Evolutionary conservation across 2,113 vertebrate species (phyloP).

Genomic region (Rana temporaria): DNA sequence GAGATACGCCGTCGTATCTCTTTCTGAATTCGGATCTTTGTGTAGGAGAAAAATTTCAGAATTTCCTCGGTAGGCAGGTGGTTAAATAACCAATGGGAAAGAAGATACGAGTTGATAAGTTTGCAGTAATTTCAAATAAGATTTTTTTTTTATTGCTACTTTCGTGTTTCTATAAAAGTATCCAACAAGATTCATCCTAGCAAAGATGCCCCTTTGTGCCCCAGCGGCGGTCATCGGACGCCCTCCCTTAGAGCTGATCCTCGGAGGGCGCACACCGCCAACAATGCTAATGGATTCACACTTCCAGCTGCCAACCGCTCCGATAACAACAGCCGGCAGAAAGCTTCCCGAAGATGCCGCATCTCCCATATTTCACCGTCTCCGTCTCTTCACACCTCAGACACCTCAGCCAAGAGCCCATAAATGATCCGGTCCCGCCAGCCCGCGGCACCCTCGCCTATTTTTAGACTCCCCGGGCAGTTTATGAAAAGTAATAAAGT

Average conservation of each 20-base stretch:
- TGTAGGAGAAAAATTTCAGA: too few species aligned
- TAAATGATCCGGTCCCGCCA: background rate
- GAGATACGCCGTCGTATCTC: too few species aligned
- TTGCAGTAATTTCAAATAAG: too few species aligned
- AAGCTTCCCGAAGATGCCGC: background rate
- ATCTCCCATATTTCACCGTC: background rate
- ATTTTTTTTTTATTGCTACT: too few species aligned
- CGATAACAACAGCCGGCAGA: background rate
- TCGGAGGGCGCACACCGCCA: background rate
- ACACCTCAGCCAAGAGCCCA: background rate
- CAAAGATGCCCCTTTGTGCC: too few species aligned
- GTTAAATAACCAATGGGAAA: too few species aligned
- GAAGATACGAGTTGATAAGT: too few species aligned
- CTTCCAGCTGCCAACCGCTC: background rate
- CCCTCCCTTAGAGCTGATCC: background rate
- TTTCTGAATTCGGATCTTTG: too few species aligned
- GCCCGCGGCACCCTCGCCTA: background rate
- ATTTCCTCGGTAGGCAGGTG: too few species aligned
- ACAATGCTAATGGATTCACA: constrained; percentile 14
- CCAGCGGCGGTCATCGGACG: background rate
- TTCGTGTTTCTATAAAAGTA: too few species aligned
- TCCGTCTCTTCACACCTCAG: constrained; percentile 3
- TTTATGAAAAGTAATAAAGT: constrained; percentile 42
- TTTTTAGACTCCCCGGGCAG: constrained; percentile 4
- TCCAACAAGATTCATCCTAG: background rate